Conservation (phyloP, 2,797 vertebrate genomes). For the Adelosebastes latens region DNA sequence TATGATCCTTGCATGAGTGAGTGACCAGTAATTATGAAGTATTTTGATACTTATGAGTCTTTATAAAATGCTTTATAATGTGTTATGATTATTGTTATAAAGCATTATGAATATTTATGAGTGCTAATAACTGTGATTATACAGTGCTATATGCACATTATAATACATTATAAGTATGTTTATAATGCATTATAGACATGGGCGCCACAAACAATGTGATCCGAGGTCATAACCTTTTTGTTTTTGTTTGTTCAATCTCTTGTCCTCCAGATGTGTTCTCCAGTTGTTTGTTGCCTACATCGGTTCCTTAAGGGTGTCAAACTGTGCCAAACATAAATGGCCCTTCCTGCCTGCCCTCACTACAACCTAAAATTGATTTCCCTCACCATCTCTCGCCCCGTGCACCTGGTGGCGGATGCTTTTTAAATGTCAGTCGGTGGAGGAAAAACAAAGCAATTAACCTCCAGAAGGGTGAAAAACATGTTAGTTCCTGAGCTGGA, state of each 20-base stretch:
- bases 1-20: background rate
- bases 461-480: constrained; percentile 34
- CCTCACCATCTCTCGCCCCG: background rate
- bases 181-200: background rate
- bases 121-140: background rate
- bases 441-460: constrained; percentile 49
- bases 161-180: background rate
- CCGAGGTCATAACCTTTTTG: background rate
- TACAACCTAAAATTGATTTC: constrained; percentile 39
- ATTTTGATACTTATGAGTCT: too few species aligned
- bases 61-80: background rate
- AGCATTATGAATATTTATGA: background rate
- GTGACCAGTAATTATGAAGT: too few species aligned
- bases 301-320: constrained; percentile 51
- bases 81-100: background rate
- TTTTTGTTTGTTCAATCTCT: constrained; percentile 3
- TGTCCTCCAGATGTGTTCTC: constrained; percentile 13
- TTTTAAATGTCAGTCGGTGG: constrained; percentile 54
- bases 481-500: constrained; percentile 6
- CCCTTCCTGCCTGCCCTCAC: background rate
- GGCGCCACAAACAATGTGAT: background rate
- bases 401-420: constrained; percentile 25
- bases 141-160: background rate
- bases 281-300: constrained; percentile 17
- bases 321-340: constrained; percentile 15